Percentiles rank a stretch among this genome's conserved stretches.
phyloP scores from a whole-genome alignment of 2,113 vertebrate species.

The Anarhynchus alexandrinus region DNA sequence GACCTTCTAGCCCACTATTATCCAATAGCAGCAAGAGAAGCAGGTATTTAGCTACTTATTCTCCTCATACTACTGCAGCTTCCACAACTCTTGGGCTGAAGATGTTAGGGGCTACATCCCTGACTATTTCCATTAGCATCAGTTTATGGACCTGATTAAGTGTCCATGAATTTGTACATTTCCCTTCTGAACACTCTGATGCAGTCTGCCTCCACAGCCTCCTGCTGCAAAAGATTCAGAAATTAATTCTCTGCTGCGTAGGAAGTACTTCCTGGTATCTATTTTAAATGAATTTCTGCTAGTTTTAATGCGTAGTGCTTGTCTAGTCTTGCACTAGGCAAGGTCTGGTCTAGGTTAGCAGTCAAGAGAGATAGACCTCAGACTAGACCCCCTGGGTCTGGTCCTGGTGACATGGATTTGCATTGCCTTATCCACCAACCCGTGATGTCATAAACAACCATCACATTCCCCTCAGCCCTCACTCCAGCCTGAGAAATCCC shows the following conservation, averaged over 20 bases:
- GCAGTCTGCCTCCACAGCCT: neutral
- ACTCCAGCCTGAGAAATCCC: neutral
- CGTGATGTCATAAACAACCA: accelerated
- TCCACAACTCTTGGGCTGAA: neutral
- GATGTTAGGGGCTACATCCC: neutral
- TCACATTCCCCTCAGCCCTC: neutral
- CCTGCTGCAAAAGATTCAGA: neutral
- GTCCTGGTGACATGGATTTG: neutral
- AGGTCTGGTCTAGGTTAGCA: neutral
- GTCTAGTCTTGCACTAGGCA: neutral
- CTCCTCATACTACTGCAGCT: neutral
- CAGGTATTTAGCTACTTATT: neutral
- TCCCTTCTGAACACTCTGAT: neutral
- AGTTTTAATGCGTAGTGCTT: neutral
- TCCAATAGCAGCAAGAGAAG: neutral
- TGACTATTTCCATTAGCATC: neutral
- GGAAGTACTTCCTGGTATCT: neutral
- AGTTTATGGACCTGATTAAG: neutral
- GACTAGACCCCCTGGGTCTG: neutral
- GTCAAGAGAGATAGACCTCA: neutral
- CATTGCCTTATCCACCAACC: neutral
- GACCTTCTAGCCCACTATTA: neutral
- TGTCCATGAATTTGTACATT: neutral
- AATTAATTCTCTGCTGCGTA: neutral
- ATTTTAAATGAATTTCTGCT: neutral